Percentiles rank a stretch among this genome's conserved stretches.
Evolutionary conservation across 2,113 vertebrate genomes (phyloP).

Genomic region (Euleptes europaea): DNA sequence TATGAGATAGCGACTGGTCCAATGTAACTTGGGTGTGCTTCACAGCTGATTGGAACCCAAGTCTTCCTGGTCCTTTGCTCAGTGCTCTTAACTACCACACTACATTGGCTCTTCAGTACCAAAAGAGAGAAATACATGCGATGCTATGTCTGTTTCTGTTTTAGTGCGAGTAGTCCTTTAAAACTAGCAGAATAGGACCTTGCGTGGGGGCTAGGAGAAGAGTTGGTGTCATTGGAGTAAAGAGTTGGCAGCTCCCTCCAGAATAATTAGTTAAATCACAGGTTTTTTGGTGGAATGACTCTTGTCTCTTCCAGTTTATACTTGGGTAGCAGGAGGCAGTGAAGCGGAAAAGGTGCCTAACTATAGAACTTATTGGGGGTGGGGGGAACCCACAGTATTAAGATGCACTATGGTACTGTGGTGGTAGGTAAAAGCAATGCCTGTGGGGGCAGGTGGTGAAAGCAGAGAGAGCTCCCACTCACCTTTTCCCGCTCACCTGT

Average conservation of each 20-base stretch:
- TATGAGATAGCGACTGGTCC: too few species aligned
- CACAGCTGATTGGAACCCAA: too few species aligned
- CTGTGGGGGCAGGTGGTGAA: too few species aligned
- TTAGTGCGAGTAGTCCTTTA: neutral
- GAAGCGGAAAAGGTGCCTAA: neutral
- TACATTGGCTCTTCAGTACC: neutral
- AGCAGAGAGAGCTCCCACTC: too few species aligned
- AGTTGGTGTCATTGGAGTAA: too few species aligned
- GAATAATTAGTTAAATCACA: neutral
- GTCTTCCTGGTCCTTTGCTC: too few species aligned
- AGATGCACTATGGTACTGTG: neutral
- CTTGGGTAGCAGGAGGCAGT: rapidly evolving
- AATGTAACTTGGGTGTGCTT: too few species aligned
- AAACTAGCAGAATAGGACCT: neutral
- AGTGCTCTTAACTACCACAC: too few species aligned
- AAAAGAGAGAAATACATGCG: neutral
- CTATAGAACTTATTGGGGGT: neutral
- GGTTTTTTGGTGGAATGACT: neutral
- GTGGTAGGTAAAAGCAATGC: neutral
- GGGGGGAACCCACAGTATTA: rapidly evolving
- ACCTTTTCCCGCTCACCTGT: too few species aligned
- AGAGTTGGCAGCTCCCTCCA: neutral
- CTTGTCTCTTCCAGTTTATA: neutral
- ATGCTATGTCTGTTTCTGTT: rapidly evolving
- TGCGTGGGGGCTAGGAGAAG: neutral